Conservation (phyloP, 2,888 invertebrate genomes). For the Parascotia fuliginaria region DNA sequence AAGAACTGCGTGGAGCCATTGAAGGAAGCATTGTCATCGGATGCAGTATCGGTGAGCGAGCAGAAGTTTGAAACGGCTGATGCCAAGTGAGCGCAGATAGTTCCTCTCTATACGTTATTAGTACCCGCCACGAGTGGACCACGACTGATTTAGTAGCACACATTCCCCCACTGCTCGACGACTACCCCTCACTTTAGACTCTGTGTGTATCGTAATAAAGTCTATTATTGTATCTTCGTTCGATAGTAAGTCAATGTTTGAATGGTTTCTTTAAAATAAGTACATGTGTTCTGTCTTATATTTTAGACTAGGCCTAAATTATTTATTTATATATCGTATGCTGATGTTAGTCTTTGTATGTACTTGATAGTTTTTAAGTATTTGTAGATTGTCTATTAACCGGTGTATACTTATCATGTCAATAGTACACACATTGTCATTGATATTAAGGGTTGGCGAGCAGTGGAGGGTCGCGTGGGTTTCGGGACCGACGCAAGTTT, state of each 20-base stretch:
- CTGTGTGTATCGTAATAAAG: background rate
- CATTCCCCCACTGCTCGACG: conserved; percentile 18
- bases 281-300: background rate
- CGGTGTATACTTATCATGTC: background rate
- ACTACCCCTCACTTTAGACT: background rate
- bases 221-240: background rate
- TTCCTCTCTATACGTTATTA: conserved; percentile 48
- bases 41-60: conserved; percentile 93
- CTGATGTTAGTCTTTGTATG: background rate
- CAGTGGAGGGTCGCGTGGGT: conserved; percentile 41
- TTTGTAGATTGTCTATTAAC: conserved; percentile 1
- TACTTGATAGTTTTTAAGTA: conserved; percentile 1
- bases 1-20: conserved; percentile 94
- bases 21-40: conserved; percentile 91
- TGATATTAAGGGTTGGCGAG: conserved; percentile 31
- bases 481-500: conserved; percentile 36
- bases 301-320: conserved; percentile 6
- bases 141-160: conserved; percentile 37
- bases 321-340: background rate
- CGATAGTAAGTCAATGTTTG: background rate
- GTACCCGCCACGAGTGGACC: conserved; percentile 22
- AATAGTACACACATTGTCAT: conserved; percentile 20
- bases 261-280: background rate
- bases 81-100: conserved; percentile 60
- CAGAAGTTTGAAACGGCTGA: conserved; percentile 83